These are phyloP conservation scores for Drosophila insularis DNA, from an alignment of 1,140 invertebrate species.

Conservation along the genomic window DNA sequence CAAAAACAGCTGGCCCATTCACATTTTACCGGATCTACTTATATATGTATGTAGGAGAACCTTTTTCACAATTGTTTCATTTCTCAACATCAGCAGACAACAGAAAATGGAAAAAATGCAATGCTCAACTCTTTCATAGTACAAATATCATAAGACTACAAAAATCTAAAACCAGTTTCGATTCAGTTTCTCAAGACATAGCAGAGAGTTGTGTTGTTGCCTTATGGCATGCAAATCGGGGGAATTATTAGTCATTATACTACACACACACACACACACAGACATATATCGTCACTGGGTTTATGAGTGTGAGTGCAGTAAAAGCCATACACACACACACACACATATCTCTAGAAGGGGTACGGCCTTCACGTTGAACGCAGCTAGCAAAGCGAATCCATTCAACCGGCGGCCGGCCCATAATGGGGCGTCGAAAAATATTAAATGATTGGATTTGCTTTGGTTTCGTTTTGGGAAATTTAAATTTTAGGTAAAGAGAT, in stretches of 20 bases:
- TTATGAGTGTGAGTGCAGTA: constrained; percentile 22
- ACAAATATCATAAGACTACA: not conserved
- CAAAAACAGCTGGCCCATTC: not conserved
- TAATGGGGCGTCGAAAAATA: constrained; percentile 53
- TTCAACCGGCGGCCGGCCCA: constrained; percentile 33
- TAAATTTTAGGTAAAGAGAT: not conserved
- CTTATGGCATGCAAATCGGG: constrained; percentile 53
- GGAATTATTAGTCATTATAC: constrained; percentile 56
- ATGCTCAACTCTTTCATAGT: constrained; percentile 7
- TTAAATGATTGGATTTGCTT: constrained; percentile 50
- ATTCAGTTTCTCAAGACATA: constrained; percentile 38
- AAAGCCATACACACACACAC: constrained; percentile 7
- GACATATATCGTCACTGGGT: constrained; percentile 2
- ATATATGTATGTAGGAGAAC: not conserved
- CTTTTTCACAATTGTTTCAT: constrained; percentile 8
- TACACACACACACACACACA: constrained; percentile 13
- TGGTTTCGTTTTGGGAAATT: constrained; percentile 16
- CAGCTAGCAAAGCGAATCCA: constrained; percentile 32
- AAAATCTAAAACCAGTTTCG: constrained; percentile 41
- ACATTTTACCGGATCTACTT: not conserved
- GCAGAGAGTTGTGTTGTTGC: constrained; percentile 28
- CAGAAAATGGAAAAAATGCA: constrained; percentile 2
- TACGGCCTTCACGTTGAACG: constrained; percentile 42
- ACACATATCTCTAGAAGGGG: constrained; percentile 10
- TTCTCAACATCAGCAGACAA: constrained; percentile 6